Conservation (phyloP, 2,797 vertebrate species). For the Dromococcyx pavoninus region DNA sequence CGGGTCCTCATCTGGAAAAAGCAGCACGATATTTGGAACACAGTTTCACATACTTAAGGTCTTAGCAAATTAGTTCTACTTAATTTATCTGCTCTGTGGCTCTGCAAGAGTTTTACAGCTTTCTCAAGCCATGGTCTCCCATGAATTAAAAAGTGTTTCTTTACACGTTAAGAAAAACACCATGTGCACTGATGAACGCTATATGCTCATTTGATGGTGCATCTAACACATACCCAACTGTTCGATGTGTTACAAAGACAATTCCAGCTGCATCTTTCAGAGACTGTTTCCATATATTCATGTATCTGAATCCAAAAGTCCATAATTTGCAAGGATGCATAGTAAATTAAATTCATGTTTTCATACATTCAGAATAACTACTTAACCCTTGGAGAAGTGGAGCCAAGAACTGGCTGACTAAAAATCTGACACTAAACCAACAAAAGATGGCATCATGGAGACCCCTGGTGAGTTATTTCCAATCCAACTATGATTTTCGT, state of each 20-base stretch:
- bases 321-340: neutral
- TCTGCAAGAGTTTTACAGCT: conserved; percentile 2
- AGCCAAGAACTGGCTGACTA: neutral
- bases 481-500: accelerated
- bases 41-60: conserved; percentile 29
- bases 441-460: neutral
- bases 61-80: conserved; percentile 64
- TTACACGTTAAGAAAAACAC: neutral
- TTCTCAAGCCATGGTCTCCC: conserved; percentile 9
- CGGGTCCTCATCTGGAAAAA: conserved; percentile 40
- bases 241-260: neutral
- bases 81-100: conserved; percentile 37
- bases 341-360: neutral
- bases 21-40: conserved; percentile 25
- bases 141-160: neutral
- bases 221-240: neutral
- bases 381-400: neutral
- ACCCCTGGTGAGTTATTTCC: neutral
- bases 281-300: neutral
- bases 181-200: neutral
- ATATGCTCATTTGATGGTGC: accelerated
- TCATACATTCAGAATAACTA: neutral
- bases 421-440: neutral
- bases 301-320: neutral
- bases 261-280: neutral